phyloP scores from a whole-genome alignment of 1,140 invertebrate genomes.

The Babylonia areolata region DNA sequence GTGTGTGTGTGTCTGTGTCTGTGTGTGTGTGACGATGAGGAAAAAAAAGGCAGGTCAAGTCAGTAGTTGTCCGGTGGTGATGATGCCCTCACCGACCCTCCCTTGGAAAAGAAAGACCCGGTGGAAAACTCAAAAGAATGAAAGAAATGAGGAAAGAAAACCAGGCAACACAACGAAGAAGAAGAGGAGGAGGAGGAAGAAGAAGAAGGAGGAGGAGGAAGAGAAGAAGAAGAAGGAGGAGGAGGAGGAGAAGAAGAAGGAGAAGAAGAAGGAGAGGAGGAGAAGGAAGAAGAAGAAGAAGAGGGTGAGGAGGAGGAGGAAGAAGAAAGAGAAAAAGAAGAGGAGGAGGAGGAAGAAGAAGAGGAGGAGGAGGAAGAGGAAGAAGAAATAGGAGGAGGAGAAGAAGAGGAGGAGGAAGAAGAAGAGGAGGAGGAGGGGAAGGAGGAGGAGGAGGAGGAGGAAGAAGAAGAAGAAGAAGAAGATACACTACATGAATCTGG shows the following conservation, averaged over 20 bases:
- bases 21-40: too few species aligned
- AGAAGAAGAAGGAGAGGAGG: not conserved
- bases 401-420: not conserved
- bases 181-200: not conserved
- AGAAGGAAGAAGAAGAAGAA: not conserved
- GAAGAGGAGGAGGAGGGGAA: not conserved
- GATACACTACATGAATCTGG: not conserved
- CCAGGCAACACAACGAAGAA: not conserved
- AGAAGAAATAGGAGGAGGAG: not conserved
- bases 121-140: too few species aligned
- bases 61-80: too few species aligned
- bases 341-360: not conserved
- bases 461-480: conserved; percentile 16
- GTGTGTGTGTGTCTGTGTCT: too few species aligned
- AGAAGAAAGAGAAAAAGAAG: not conserved
- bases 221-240: not conserved
- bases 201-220: not conserved
- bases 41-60: too few species aligned
- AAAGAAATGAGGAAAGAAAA: too few species aligned
- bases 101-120: too few species aligned
- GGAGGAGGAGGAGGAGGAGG: not conserved
- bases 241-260: not conserved
- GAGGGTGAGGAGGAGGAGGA: not conserved
- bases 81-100: too few species aligned
- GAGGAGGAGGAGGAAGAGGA: not conserved